Evolutionary conservation across 2,888 invertebrate species (phyloP).

Genomic region (Agapetus fuscipes): DNA sequence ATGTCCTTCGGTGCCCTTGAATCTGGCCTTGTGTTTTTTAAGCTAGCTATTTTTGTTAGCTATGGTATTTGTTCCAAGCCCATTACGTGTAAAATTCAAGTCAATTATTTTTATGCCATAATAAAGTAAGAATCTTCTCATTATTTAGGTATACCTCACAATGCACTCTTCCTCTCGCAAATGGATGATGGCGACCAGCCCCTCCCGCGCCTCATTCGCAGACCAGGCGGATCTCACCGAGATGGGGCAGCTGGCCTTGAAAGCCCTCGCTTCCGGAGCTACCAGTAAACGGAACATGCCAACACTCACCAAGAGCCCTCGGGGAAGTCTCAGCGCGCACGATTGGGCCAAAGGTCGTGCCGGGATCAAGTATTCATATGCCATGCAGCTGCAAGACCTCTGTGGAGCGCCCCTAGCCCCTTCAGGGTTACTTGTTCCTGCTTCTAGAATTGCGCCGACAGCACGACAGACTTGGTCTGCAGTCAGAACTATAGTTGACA

Average conservation of each 20-base stretch:
- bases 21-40: too few relatives aligned
- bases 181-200: constrained; percentile 52
- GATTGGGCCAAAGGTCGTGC: constrained; percentile 71
- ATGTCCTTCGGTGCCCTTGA: too few relatives aligned
- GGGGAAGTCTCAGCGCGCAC: constrained; percentile 57
- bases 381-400: constrained; percentile 60
- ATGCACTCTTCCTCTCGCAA: constrained; percentile 59
- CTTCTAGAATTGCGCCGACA: constrained; percentile 62
- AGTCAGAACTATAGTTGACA: constrained; percentile 58
- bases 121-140: too few relatives aligned
- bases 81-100: too few relatives aligned
- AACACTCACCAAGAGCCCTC: constrained; percentile 34
- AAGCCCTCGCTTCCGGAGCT: constrained; percentile 50
- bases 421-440: constrained; percentile 71
- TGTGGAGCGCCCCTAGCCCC: too few relatives aligned
- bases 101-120: too few relatives aligned
- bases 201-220: constrained; percentile 37
- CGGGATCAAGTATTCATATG: constrained; percentile 64
- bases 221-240: constrained; percentile 49
- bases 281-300: constrained; percentile 54
- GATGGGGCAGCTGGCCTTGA: constrained; percentile 51
- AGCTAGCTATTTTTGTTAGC: too few relatives aligned
- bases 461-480: constrained; percentile 73
- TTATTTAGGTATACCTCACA: constrained; percentile 47
- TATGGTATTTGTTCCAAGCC: too few relatives aligned